These are phyloP conservation scores for Hyperopisus bebe DNA, from an alignment of 2,113 vertebrate species.

Conservation along the genomic window DNA sequence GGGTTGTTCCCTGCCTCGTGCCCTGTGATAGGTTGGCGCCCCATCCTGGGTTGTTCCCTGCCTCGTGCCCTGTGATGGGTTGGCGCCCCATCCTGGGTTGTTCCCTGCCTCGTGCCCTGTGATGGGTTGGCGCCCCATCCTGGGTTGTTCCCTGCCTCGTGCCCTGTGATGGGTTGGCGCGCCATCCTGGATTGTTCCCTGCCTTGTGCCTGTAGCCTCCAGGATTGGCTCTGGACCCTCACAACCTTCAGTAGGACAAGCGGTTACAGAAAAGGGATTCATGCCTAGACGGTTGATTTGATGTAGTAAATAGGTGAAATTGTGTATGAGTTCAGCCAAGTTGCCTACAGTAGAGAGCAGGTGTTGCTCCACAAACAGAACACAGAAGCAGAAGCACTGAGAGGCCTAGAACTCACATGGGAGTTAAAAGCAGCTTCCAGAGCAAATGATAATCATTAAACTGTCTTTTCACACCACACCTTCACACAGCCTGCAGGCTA, in stretches of 20 bases:
- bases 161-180: neutral
- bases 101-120: too few relatives aligned
- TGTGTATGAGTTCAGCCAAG: neutral
- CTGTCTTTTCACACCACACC: constrained; percentile 23
- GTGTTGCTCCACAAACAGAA: neutral
- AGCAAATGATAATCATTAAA: constrained; percentile 23
- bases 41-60: too few relatives aligned
- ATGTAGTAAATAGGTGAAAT: neutral
- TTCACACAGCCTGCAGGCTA: constrained; percentile 24
- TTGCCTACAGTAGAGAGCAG: neutral
- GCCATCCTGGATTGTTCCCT: neutral
- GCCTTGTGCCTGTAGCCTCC: neutral
- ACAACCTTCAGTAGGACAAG: neutral
- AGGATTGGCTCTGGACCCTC: neutral
- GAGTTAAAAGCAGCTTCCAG: neutral
- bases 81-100: too few relatives aligned
- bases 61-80: too few relatives aligned
- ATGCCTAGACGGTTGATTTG: neutral
- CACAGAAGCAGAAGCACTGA: neutral
- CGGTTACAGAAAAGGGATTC: neutral
- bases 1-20: too few relatives aligned
- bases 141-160: too few relatives aligned
- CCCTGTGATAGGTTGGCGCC: too few relatives aligned
- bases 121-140: too few relatives aligned
- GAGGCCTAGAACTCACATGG: neutral